Percentiles rank a stretch among this genome's conserved stretches.
These are phyloP conservation scores for Lasioglossum lativentre DNA, from an alignment of 2,888 invertebrate genomes.

Conservation along the genomic window DNA sequence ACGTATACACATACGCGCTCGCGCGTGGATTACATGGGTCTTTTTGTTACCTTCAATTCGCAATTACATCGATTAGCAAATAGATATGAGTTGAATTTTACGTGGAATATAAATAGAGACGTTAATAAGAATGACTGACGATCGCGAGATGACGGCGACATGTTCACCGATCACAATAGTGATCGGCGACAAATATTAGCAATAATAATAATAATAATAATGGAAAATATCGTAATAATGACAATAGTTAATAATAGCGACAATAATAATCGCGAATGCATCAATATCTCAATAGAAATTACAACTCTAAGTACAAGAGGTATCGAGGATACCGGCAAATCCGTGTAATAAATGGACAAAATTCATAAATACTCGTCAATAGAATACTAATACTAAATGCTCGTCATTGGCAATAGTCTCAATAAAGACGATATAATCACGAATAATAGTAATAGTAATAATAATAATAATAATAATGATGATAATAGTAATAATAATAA, in stretches of 20 bases:
- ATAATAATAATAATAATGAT: slow-evolving; percentile 50
- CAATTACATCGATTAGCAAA: slow-evolving; percentile 26
- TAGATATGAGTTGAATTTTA: slow-evolving; percentile 74
- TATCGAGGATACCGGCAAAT: slow-evolving; percentile 7
- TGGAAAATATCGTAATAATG: slow-evolving; percentile 11
- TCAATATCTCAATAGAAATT: slow-evolving; percentile 59
- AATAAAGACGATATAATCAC: slow-evolving; percentile 59
- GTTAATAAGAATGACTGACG: slow-evolving; percentile 35
- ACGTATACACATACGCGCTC: not conserved
- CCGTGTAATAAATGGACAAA: slow-evolving; percentile 35
- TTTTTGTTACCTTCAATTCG: not conserved
- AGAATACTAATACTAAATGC: slow-evolving; percentile 73
- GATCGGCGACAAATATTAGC: slow-evolving; percentile 54
- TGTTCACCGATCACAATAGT: slow-evolving; percentile 28
- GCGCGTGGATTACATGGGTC: not conserved
- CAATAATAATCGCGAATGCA: slow-evolving; percentile 22
- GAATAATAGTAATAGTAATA: slow-evolving; percentile 39
- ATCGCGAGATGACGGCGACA: slow-evolving; percentile 19
- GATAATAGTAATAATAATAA: slow-evolving; percentile 52
- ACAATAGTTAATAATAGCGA: not conserved
- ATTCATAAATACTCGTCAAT: slow-evolving; percentile 65
- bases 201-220: slow-evolving; percentile 22
- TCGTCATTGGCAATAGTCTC: slow-evolving; percentile 66
- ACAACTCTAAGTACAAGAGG: slow-evolving; percentile 49
- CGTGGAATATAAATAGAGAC: slow-evolving; percentile 68